Percentiles rank a stretch among this genome's conserved stretches.
These are phyloP conservation scores for Piscicola geometra DNA, from an alignment of 2,888 invertebrate species.

Conservation along the genomic window DNA sequence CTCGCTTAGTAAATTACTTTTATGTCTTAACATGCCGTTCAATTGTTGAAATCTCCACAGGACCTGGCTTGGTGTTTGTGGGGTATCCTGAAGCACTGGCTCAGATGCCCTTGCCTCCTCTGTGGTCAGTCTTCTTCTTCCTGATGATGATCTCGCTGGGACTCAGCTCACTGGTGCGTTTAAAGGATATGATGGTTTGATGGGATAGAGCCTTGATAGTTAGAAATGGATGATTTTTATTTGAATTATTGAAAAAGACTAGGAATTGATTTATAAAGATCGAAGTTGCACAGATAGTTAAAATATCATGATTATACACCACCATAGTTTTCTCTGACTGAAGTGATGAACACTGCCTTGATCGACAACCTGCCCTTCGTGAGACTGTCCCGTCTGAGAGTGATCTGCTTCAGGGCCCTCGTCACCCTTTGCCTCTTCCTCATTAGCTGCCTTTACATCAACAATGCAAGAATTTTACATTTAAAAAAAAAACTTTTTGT, in stretches of 20 bases:
- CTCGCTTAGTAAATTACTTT: no score
- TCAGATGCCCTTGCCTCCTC: constrained; percentile 53
- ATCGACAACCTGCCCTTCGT: background rate
- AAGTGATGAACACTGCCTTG: background rate
- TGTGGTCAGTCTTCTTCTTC: constrained; percentile 56
- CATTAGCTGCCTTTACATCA: background rate
- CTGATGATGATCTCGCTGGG: constrained; percentile 56
- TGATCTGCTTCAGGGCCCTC: background rate
- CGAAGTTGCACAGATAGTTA: no score
- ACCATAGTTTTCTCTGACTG: background rate
- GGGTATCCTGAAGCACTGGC: constrained; percentile 43
- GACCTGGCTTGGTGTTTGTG: background rate
- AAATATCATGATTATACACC: no score
- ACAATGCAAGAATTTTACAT: background rate
- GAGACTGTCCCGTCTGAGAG: background rate
- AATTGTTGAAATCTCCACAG: no score
- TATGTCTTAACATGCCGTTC: no score
- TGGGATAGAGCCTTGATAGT: no score
- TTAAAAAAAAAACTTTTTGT: no score
- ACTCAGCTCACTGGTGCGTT: constrained; percentile 54
- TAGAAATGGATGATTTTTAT: no score
- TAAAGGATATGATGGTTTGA: no score
- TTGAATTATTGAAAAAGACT: no score
- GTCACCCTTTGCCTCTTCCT: background rate
- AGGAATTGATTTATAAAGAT: no score